phyloP scores from a whole-genome alignment of 2,888 invertebrate species.

The Drosophila borborema region DNA sequence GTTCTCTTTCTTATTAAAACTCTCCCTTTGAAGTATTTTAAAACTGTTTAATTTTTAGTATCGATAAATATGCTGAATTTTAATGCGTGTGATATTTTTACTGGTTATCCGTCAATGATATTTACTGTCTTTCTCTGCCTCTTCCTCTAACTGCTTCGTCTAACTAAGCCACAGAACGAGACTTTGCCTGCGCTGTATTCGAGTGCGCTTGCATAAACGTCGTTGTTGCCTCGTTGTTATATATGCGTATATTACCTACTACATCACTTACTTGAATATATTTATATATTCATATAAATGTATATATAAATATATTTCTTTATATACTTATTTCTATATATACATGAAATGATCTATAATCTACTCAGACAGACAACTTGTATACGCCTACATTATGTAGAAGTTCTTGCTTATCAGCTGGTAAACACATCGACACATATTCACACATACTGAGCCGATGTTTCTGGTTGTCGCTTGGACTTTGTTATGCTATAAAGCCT shows the following conservation, averaged over 20 bases:
- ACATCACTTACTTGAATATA: conserved; percentile 12
- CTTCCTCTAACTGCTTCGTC: neutral
- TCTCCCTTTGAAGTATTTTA: too few relatives aligned
- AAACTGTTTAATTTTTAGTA: neutral
- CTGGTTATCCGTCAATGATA: neutral
- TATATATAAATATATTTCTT: neutral
- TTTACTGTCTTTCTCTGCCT: neutral
- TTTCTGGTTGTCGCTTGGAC: conserved; percentile 50
- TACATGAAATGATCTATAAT: conserved; percentile 24
- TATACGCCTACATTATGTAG: conserved; percentile 25
- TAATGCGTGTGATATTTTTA: neutral
- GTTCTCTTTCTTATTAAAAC: too few relatives aligned
- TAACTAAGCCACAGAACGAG: neutral
- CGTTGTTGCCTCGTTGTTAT: conserved; percentile 13
- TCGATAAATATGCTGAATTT: neutral
- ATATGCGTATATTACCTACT: conserved; percentile 37
- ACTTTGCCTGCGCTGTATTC: conserved; percentile 14
- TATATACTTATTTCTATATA: neutral
- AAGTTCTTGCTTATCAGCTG: conserved; percentile 58
- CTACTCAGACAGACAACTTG: conserved; percentile 32
- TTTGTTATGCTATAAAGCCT: conserved; percentile 60
- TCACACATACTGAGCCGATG: conserved; percentile 14
- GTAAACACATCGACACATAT: conserved; percentile 32
- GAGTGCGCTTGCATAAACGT: conserved; percentile 31
- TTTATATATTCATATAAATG: neutral